These are phyloP conservation scores for Nemurella pictetii DNA, from an alignment of 2,888 invertebrate genomes.

Conservation along the genomic window DNA sequence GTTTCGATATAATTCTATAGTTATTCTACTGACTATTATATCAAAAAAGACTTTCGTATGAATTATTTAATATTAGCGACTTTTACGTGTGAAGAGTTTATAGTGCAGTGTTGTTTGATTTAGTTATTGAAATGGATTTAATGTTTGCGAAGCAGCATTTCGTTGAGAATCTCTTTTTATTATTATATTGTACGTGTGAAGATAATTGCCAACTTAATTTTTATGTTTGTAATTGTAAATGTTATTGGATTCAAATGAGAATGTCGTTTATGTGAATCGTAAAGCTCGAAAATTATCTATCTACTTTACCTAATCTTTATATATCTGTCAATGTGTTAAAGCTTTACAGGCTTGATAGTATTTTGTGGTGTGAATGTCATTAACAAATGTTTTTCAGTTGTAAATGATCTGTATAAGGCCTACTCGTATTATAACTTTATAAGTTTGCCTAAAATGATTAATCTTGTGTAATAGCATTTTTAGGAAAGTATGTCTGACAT, in stretches of 20 bases:
- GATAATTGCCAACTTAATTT: conserved; percentile 2
- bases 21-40: background rate
- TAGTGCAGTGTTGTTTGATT: background rate
- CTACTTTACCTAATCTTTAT: conserved; percentile 10
- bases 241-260: background rate
- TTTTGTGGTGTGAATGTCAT: conserved; percentile 8
- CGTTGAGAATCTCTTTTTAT: conserved; percentile 17
- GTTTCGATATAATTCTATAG: background rate
- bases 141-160: conserved; percentile 10
- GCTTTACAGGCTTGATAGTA: conserved; percentile 14
- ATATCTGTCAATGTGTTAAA: conserved; percentile 15
- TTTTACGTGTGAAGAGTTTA: background rate
- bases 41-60: background rate
- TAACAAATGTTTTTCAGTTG: background rate
- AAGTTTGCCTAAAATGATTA: conserved; percentile 7
- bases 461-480: background rate
- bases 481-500: background rate
- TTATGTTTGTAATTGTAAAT: conserved; percentile 14
- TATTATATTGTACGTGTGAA: background rate
- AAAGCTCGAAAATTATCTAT: background rate
- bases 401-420: conserved; percentile 13
- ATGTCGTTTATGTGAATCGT: conserved; percentile 7
- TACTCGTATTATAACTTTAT: conserved; percentile 2
- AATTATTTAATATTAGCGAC: background rate
- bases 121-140: conserved; percentile 1